Conservation (phyloP, 2,113 vertebrate species). For the Marmota flaviventris region DNA sequence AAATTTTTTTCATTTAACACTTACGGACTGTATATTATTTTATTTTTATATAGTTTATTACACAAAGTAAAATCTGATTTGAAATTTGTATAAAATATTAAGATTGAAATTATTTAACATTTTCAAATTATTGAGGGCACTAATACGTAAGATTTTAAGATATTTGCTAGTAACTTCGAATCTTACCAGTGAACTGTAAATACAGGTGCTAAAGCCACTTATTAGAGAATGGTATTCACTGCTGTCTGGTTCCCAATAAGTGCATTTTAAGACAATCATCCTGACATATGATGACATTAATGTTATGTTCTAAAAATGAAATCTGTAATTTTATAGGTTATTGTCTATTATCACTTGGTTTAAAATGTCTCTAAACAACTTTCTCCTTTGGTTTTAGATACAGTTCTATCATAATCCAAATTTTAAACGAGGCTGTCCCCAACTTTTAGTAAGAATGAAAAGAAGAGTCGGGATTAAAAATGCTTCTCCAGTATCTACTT, state of each 20-base stretch:
- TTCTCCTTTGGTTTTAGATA: slow-evolving; percentile 68
- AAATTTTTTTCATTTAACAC: not conserved
- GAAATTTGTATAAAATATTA: not conserved
- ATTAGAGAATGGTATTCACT: not conserved
- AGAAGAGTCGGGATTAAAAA: slow-evolving; percentile 73
- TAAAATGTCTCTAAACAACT: slow-evolving; percentile 3
- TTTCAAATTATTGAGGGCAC: not conserved
- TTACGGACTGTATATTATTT: not conserved
- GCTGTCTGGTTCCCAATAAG: not conserved
- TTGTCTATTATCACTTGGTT: not conserved
- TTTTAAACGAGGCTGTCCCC: slow-evolving; percentile 73
- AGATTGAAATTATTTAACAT: not conserved
- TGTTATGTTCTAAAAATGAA: not conserved
- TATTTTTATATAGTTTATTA: not conserved
- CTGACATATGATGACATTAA: not conserved
- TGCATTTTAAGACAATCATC: not conserved
- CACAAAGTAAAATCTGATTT: not conserved
- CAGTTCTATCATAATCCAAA: slow-evolving; percentile 69
- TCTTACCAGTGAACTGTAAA: not conserved
- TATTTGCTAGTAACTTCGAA: not conserved
- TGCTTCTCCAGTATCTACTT: slow-evolving; percentile 38
- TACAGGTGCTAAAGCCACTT: not conserved
- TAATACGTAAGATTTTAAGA: not conserved
- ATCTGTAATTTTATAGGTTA: not conserved
- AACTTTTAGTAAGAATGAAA: slow-evolving; percentile 69